Evolutionary conservation across 2,797 vertebrate genomes (phyloP), one percentile per base, ranked within the genome.

Genomic region (Sebastes vulpes): DNA sequence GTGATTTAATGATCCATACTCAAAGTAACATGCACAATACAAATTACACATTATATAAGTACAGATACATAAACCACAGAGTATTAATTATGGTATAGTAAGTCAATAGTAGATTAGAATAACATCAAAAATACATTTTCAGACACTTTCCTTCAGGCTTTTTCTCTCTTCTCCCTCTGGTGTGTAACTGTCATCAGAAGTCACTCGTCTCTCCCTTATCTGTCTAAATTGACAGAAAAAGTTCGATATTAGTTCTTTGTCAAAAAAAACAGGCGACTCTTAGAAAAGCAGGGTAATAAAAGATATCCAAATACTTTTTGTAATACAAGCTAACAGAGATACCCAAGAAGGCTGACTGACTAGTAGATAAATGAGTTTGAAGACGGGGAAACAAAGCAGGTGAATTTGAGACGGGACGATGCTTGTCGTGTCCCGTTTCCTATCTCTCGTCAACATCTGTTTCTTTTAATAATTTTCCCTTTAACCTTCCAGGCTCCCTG

Each of bases 181-280:
- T 72, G 76, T 79, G 56, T 65, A 75, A 16, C 77, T 87, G 81
- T 84, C 77, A 79, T 76, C 76, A 72, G 9, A 28, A 59, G 67
- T 42, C 69, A 67, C 21, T 26, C 58, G 60, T 75, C 20, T 76
- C 60, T 81, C 32, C 28, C 61, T 78, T 67, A 85, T 83, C 75
- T 60, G 53, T 78, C 71, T 75, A 54, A 85, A 87, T 64, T 77
- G 79, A 65, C 57, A 69, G 32, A 60, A 16, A 14, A 84, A 85
- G 85, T 84, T 70, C 52, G 42, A 82, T 68, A 72, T 56, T 73
- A 66, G 26, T 25, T 77, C 12, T 83, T 53, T 79, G 64, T 77
- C 72, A 83, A 73, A 72, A 73, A 72, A 82, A 73, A 61, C 85
- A 77, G 69, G 66, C 60, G 52, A 65, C 64, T 67, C 52, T 64